These are phyloP conservation scores for Monochamus alternatus DNA, from an alignment of 2,888 invertebrate species.

Conservation along the genomic window DNA sequence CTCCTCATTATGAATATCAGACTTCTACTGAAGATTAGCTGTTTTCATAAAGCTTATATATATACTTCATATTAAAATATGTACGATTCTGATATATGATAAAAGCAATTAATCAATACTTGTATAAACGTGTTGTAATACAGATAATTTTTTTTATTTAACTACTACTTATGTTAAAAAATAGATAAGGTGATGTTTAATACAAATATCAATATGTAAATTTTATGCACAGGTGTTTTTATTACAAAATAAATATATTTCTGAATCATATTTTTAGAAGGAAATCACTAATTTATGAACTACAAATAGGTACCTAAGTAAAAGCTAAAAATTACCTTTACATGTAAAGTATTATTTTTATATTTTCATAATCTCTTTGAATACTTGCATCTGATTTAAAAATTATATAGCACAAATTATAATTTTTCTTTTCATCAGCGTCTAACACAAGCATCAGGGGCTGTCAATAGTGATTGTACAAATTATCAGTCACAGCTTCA, in stretches of 20 bases:
- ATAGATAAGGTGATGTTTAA: neutral
- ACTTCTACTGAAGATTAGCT: neutral
- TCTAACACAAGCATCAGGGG: slow-evolving; percentile 68
- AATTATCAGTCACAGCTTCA: slow-evolving; percentile 74
- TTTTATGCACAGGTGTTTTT: too few species aligned
- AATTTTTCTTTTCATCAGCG: too few species aligned
- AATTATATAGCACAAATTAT: too few species aligned
- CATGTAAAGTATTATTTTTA: too few species aligned
- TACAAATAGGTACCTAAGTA: too few species aligned
- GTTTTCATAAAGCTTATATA: slow-evolving; percentile 8
- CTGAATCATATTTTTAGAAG: too few species aligned
- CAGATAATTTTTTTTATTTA: neutral
- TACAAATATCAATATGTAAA: neutral
- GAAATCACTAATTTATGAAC: too few species aligned
- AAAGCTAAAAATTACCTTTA: too few species aligned
- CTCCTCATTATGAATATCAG: slow-evolving; percentile 1
- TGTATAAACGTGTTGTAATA: neutral
- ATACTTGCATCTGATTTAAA: too few species aligned
- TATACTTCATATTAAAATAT: slow-evolving; percentile 6
- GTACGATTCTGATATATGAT: neutral
- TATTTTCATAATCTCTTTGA: too few species aligned
- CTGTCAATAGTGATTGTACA: slow-evolving; percentile 74
- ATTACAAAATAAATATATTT: too few species aligned
- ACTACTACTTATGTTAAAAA: neutral
- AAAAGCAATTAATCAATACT: neutral